Percentiles rank a stretch among this genome's conserved stretches.
Evolutionary conservation across 2,113 vertebrate species (phyloP).

Genomic region (Oxygymnocypris stewartii): DNA sequence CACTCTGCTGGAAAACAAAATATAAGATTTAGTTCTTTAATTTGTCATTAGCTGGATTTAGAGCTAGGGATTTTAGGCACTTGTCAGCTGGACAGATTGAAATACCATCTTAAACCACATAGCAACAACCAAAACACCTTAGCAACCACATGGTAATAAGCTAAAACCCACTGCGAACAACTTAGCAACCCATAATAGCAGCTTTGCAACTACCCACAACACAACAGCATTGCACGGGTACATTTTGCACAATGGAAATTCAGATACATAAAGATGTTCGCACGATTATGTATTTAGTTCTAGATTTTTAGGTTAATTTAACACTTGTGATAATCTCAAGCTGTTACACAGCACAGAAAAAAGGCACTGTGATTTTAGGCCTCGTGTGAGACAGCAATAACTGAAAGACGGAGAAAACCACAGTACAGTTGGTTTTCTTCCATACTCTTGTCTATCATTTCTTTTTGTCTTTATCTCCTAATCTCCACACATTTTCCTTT

Average conservation of each 20-base stretch:
- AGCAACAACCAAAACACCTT: too few relatives aligned
- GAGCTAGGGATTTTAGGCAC: too few relatives aligned
- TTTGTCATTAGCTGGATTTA: too few relatives aligned
- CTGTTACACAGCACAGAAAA: neutral
- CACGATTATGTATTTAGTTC: neutral
- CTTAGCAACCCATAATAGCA: neutral
- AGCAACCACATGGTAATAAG: too few relatives aligned
- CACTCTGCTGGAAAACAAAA: too few relatives aligned
- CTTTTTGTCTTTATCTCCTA: slow-evolving; percentile 6
- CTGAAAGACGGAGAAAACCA: neutral
- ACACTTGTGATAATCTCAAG: neutral
- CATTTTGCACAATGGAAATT: neutral
- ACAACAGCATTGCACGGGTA: neutral
- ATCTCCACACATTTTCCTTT: slow-evolving; percentile 38
- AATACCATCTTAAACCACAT: too few relatives aligned
- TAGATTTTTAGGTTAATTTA: neutral
- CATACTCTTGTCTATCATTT: neutral
- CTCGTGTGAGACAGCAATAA: slow-evolving; percentile 9
- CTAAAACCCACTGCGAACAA: neutral
- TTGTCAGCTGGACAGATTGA: too few relatives aligned
- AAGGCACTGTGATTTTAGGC: neutral
- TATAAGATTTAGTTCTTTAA: too few relatives aligned
- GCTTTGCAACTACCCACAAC: neutral
- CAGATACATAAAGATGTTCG: neutral
- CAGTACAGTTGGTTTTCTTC: slow-evolving; percentile 15